These are phyloP conservation scores for Melanogrammus aeglefinus DNA, from an alignment of 2,797 vertebrate genomes.

Conservation along the genomic window DNA sequence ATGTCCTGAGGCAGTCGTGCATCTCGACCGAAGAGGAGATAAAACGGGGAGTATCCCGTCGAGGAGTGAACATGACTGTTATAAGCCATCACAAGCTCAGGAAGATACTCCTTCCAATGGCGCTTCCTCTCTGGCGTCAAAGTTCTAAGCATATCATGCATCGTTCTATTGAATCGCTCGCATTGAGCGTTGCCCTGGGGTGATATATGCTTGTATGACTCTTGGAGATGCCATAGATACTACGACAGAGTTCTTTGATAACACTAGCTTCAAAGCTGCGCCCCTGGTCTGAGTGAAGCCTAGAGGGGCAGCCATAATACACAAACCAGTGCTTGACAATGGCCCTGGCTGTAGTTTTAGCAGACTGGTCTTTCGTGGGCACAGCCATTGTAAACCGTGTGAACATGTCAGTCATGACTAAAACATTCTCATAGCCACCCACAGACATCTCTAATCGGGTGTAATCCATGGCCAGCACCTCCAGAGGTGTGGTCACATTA, in stretches of 20 bases:
- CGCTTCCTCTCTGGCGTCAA: background rate
- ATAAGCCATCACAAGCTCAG: background rate
- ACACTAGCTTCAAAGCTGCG: conserved; percentile 24
- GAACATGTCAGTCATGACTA: conserved; percentile 29
- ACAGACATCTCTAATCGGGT: background rate
- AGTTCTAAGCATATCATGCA: background rate
- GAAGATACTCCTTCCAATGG: background rate
- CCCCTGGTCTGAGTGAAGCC: conserved; percentile 25
- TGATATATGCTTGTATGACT: conserved; percentile 15
- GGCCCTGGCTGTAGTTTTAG: no score
- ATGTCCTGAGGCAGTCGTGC: no score
- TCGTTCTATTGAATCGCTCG: background rate
- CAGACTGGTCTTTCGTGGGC: no score
- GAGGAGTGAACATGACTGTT: background rate
- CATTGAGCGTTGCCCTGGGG: background rate
- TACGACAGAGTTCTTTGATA: conserved; percentile 33
- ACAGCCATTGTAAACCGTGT: conserved; percentile 18
- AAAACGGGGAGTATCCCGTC: background rate
- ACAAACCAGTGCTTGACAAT: conserved; percentile 23
- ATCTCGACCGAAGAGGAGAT: background rate
- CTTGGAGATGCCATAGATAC: conserved; percentile 15
- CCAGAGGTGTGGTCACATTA: conserved; percentile 13
- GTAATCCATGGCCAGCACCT: conserved; percentile 27
- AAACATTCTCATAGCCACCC: conserved; percentile 25
- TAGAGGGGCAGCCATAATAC: conserved; percentile 23